Evolutionary conservation across 2,113 vertebrate species (phyloP).

Genomic region (Collichthys lucidus): DNA sequence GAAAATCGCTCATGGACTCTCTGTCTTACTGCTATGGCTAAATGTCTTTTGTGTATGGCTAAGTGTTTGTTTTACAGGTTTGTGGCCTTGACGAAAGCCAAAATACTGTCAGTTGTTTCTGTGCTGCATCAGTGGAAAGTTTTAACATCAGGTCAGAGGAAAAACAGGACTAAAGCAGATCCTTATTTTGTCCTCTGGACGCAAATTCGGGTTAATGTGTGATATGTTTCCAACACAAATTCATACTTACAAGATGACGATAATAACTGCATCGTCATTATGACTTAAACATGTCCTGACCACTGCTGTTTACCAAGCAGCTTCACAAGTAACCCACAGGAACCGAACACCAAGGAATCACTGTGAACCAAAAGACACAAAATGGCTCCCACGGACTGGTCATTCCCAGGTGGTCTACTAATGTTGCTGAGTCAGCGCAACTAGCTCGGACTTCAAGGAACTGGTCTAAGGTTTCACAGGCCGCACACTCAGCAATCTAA

Average conservation of each 20-base stretch:
- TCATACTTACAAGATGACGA: not conserved
- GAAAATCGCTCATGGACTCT: not conserved
- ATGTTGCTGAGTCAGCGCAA: conserved; percentile 73
- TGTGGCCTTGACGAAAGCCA: conserved; percentile 1
- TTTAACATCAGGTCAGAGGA: not conserved
- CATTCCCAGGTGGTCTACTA: conserved; percentile 75
- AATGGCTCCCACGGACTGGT: conserved; percentile 55
- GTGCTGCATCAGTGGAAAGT: not conserved
- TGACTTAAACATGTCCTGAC: conserved; percentile 11
- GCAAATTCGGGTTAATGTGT: not conserved
- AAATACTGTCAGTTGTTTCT: not conserved
- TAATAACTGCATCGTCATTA: conserved; percentile 17
- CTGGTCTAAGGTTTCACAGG: conserved; percentile 59
- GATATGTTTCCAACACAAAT: conserved; percentile 2
- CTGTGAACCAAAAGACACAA: conserved; percentile 44
- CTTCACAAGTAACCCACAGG: conserved; percentile 31
- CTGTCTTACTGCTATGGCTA: conserved; percentile 21
- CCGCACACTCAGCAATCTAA: conserved; percentile 71
- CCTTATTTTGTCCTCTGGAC: not conserved
- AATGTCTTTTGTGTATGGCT: not conserved
- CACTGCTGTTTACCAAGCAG: conserved; percentile 11
- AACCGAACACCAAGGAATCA: conserved; percentile 42
- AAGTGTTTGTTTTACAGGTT: conserved; percentile 10
- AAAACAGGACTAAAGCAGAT: not conserved
- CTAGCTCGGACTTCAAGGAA: conserved; percentile 59